Evolutionary conservation across 2,888 invertebrate genomes (phyloP).

Genomic region (Amiota communis): DNA sequence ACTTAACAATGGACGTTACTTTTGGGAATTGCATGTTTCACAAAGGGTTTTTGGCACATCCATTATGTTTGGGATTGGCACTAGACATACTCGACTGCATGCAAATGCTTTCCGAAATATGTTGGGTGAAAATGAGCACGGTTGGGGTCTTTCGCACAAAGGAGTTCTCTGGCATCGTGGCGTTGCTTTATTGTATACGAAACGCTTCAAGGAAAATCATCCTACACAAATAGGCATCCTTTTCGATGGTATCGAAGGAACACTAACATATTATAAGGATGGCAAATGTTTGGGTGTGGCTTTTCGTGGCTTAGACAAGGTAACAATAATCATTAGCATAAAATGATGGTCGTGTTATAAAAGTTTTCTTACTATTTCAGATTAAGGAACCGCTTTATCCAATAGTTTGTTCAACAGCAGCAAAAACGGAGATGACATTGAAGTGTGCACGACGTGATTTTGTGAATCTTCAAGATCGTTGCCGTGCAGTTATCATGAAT

Average conservation of each 20-base stretch:
- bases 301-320: constrained; percentile 78
- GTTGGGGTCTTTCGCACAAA: constrained; percentile 84
- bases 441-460: constrained; percentile 78
- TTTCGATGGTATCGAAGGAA: constrained; percentile 81
- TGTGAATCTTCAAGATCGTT: constrained; percentile 80
- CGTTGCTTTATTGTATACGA: constrained; percentile 78
- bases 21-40: constrained; percentile 80
- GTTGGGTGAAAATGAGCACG: constrained; percentile 80
- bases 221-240: constrained; percentile 80
- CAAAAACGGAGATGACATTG: constrained; percentile 83
- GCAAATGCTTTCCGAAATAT: constrained; percentile 81
- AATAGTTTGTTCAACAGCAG: constrained; percentile 82
- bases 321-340: constrained; percentile 43
- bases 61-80: constrained; percentile 83
- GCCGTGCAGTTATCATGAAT: constrained; percentile 78
- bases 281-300: constrained; percentile 81
- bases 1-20: constrained; percentile 79
- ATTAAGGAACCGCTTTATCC: constrained; percentile 79
- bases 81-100: constrained; percentile 76
- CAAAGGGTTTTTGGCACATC: constrained; percentile 82
- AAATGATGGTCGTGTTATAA: too few relatives aligned
- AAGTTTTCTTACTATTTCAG: constrained; percentile 40
- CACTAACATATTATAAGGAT: constrained; percentile 82
- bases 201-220: constrained; percentile 81
- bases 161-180: constrained; percentile 81